Percentiles rank a stretch among this genome's conserved stretches.
phyloP scores from a whole-genome alignment of 2,888 invertebrate genomes.

The Imbricaverruca yamaguchii region DNA sequence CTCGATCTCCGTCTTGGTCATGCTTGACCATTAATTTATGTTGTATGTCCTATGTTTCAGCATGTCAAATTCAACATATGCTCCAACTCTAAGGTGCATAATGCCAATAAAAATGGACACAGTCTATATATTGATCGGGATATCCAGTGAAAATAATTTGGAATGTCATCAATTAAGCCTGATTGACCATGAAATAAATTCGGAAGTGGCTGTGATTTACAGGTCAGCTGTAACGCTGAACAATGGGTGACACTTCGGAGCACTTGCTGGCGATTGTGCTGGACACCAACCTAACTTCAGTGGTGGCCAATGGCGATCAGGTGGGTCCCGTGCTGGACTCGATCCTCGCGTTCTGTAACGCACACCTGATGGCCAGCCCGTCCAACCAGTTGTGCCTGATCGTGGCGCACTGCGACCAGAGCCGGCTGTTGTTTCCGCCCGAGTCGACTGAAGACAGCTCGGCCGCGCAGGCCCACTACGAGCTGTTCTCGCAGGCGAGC shows the following conservation, averaged over 20 bases:
- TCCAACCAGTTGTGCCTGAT: not conserved
- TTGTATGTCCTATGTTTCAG: too few relatives aligned
- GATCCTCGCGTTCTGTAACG: constrained; percentile 1
- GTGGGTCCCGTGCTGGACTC: constrained; percentile 4
- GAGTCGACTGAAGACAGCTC: not conserved
- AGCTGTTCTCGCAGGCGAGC: not conserved
- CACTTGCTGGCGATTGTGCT: not conserved
- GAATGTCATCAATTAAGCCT: too few relatives aligned
- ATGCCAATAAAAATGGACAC: too few relatives aligned
- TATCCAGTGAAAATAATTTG: too few relatives aligned
- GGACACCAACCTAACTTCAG: constrained; percentile 13
- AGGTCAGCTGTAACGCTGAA: not conserved
- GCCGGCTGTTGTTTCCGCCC: not conserved
- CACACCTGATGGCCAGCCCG: constrained; percentile 8
- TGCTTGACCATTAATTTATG: too few relatives aligned
- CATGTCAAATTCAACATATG: too few relatives aligned
- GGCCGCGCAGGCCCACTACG: constrained; percentile 5
- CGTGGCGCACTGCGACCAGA: not conserved
- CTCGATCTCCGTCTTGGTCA: too few relatives aligned
- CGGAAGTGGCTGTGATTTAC: too few relatives aligned
- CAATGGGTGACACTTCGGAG: not conserved
- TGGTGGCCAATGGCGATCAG: not conserved
- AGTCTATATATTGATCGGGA: too few relatives aligned
- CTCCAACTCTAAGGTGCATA: too few relatives aligned
- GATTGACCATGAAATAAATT: too few relatives aligned